Base-by-base conservation (phyloP, 2,113 vertebrate species). In the Alectura lathami region DNA sequence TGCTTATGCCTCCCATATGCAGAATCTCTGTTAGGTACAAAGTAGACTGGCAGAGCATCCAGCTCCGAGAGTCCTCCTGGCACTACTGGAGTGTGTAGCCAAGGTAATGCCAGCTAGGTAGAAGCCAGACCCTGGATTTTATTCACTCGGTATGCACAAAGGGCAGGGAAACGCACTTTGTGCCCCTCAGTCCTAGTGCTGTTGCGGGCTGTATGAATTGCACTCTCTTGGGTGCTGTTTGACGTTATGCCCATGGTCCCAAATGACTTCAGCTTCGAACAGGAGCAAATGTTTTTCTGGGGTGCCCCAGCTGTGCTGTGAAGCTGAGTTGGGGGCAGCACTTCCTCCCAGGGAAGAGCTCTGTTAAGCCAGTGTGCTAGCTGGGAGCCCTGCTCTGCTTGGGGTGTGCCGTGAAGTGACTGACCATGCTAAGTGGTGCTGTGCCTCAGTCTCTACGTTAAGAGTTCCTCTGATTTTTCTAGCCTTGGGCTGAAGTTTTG, bases 251-350 rank as follows among this genome's bases (percentile, higher is more conserved):
- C 11, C 3, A 32, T 60, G 47, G 36, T 88, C 50, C 53, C 16
- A 6, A 47, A 67, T 36, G 32, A 38, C 53, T 62, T 54, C 45
- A 76, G 29, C 5, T n/a, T 87, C 30, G 0, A 0, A 66, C 42
- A 24, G 36, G 29, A 27, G 34, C 0, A 1, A 54, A 1, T 0
- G 0, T 26, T 40, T n/a, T 83, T 34, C 68, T n/a, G 66, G 48
- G 45, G 17, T 3, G 7, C 10, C 38, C 30, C 17, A 8, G 29
- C 50, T 78, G 18, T 69, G 74, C 62, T 53, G 12, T 42, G 13
- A 64, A 51, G 63, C 17, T 18, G 6, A 1, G n/a, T 18, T 34
- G 50, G 38, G 68, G 45, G 12, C 66, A 32, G 4, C 30, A 32
- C 53, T 56, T 56, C 17, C 32, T 56, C 29, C 17, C 20, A 18